Base-by-base conservation (phyloP, 2,888 invertebrate genomes). In the Xanthia togata region DNA sequence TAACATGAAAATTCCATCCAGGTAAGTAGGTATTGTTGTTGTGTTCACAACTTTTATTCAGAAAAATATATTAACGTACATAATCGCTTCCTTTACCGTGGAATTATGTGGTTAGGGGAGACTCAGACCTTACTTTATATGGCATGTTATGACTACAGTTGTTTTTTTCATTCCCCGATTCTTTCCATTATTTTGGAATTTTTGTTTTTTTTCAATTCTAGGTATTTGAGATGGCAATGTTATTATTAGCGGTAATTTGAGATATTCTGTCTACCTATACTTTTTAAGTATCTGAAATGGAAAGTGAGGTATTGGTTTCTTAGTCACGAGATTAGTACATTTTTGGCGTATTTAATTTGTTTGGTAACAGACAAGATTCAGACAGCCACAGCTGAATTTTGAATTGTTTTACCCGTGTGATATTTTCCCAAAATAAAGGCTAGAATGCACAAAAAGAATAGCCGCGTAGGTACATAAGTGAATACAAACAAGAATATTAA, bases 401-500 rank as follows among this genome's bases (percentile, higher is more conserved):
- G 11, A 47, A 55, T 55, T 23, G 6, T 50, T 50, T 55, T 20
- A 12, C 47, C 47, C 11, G 2, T 31, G 14, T 50, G 31, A 53
- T 70, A 35, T 63, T 79, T 57, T 57, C 3, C 1, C 14, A 20
- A 53, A 70, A 79, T 17, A 59, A 65, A 47, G 26, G 41, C 55
- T 73, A 57, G 47, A 44, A 60, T 57, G 53, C 55, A 50, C 41
- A 47, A 41, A 12, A 50, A 50, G 31, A 60, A 35, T 64, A 26
- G 53, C 47, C 44, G 44, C 63, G 53, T 38, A 23, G 59, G 38
- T 77, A 70, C 53, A 14, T 55, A 80, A 68, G 67, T 84, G 76
- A 75, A 80, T 84, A 78, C 71, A 84, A 82, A 84, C 81, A 70
- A 60, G 81, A 80, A 84, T 84, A 84, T 81, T 84, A 83, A 75